Evolutionary conservation across 2,797 vertebrate genomes (phyloP).

Genomic region (Rhinella marina): DNA sequence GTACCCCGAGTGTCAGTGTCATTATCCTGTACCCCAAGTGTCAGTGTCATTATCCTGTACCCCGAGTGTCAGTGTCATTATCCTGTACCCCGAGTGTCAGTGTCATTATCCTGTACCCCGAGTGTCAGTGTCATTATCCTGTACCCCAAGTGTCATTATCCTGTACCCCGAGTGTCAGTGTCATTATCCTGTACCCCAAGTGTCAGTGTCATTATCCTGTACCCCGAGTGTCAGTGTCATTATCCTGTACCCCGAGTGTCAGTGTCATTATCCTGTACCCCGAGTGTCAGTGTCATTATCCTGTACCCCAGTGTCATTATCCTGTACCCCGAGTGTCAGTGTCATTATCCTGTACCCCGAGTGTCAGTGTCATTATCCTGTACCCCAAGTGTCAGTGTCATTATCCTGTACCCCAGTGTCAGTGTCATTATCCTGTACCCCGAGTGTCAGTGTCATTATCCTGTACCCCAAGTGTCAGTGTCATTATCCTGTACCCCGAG

Average conservation of each 20-base stretch:
- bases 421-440: not conserved
- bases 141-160: not conserved
- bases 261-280: not conserved
- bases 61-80: not conserved
- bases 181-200: not conserved
- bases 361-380: too few relatives aligned
- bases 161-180: not conserved
- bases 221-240: not conserved
- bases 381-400: too few relatives aligned
- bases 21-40: not conserved
- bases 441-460: not conserved
- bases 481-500: not conserved
- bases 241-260: not conserved
- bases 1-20: too few relatives aligned
- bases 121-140: not conserved
- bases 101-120: not conserved
- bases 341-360: too few relatives aligned
- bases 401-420: too few relatives aligned
- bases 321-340: too few relatives aligned
- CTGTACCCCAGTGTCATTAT: too few relatives aligned
- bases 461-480: not conserved
- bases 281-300: not conserved
- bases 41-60: not conserved
- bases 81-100: not conserved
- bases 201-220: not conserved